phyloP scores from a whole-genome alignment of 2,888 invertebrate species.

The Melanostoma mellinum region DNA sequence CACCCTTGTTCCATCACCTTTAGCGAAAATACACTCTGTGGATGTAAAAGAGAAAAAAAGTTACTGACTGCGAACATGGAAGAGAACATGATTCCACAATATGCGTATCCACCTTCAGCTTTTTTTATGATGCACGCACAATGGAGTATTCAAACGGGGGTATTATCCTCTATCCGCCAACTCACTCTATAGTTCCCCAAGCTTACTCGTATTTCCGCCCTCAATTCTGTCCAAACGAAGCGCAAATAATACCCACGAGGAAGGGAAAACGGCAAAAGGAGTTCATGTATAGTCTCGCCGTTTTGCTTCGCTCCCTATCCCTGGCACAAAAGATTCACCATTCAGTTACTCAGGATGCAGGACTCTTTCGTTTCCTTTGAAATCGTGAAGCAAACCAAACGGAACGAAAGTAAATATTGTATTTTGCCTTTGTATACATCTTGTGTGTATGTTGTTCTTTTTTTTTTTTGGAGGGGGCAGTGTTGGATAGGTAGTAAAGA shows the following conservation, averaged over 20 bases:
- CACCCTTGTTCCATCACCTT: slow-evolving; percentile 30
- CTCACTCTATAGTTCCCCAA: background rate
- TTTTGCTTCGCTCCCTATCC: no score
- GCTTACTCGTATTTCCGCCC: slow-evolving; percentile 2
- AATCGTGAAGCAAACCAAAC: slow-evolving; percentile 69
- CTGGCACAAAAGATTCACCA: slow-evolving; percentile 48
- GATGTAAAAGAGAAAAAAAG: slow-evolving; percentile 11
- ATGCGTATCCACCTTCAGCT: slow-evolving; percentile 65
- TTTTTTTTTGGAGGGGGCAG: background rate
- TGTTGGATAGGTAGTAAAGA: background rate
- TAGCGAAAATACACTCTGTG: background rate
- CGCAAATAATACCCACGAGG: slow-evolving; percentile 57
- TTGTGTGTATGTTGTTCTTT: slow-evolving; percentile 8
- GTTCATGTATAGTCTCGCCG: slow-evolving; percentile 33
- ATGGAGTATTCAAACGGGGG: slow-evolving; percentile 68
- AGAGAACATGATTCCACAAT: slow-evolving; percentile 66
- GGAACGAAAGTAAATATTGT: slow-evolving; percentile 71
- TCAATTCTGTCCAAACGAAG: slow-evolving; percentile 49
- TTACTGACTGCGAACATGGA: slow-evolving; percentile 58
- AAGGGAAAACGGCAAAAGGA: slow-evolving; percentile 6
- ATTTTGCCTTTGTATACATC: slow-evolving; percentile 52
- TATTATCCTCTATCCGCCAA: slow-evolving; percentile 60
- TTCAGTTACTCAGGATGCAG: slow-evolving; percentile 54
- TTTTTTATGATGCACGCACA: slow-evolving; percentile 69
- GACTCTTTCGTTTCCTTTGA: slow-evolving; percentile 16